Conservation (phyloP, 2,797 vertebrate species). For the Pygocentrus nattereri region DNA sequence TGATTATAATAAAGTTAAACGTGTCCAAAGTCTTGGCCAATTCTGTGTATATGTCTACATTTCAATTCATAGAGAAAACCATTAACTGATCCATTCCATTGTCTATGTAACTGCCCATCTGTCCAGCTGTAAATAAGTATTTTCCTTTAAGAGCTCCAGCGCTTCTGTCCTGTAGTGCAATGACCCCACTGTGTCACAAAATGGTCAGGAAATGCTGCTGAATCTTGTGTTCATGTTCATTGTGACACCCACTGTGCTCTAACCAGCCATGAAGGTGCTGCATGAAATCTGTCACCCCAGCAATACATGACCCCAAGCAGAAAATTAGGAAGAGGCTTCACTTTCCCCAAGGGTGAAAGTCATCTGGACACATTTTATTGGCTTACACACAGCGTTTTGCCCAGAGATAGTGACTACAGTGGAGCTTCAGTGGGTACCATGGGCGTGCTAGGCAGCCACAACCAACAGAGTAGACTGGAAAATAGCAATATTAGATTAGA, state of each 20-base stretch:
- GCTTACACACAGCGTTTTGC: slow-evolving; percentile 49
- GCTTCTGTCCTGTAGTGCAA: slow-evolving; percentile 23
- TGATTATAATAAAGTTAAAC: too few relatives aligned
- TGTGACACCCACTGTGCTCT: slow-evolving; percentile 51
- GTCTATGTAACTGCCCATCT: not conserved
- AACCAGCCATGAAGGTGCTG: slow-evolving; percentile 61
- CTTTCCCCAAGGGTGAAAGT: slow-evolving; percentile 43
- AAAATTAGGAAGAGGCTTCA: slow-evolving; percentile 55
- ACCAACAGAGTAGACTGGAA: not conserved
- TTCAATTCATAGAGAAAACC: not conserved
- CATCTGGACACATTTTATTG: slow-evolving; percentile 50
- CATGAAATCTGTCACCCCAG: slow-evolving; percentile 48
- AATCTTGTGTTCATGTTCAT: slow-evolving; percentile 56
- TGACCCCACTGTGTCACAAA: slow-evolving; percentile 34
- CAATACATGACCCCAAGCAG: slow-evolving; percentile 53
- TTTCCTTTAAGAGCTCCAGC: slow-evolving; percentile 13
- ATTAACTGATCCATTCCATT: not conserved
- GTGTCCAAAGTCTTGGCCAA: too few relatives aligned
- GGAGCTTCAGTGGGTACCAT: not conserved
- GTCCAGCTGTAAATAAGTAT: not conserved
- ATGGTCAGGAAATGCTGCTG: slow-evolving; percentile 36
- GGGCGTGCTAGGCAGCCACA: not conserved
- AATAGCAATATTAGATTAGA: not conserved
- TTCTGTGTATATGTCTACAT: too few relatives aligned
- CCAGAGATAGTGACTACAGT: slow-evolving; percentile 18